Percentiles rank a stretch among this genome's conserved stretches.
Evolutionary conservation across 37 sponge, comb jelly and placozoan species (phyloP).

Genomic region (Geodia barretti): DNA sequence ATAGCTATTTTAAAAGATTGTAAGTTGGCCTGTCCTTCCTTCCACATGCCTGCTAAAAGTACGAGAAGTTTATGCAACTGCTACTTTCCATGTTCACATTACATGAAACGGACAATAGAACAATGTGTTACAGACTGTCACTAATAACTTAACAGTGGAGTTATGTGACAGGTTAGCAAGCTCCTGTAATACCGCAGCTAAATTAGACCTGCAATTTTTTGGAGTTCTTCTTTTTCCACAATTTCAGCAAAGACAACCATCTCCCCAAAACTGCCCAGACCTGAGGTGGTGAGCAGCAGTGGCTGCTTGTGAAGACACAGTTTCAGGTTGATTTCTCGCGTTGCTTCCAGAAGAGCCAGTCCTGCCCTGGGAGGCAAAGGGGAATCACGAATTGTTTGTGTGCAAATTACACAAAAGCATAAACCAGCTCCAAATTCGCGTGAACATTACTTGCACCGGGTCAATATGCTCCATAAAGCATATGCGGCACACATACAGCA

Average conservation of each 20-base stretch:
- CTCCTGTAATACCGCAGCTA: too few species aligned
- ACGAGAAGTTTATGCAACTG: too few species aligned
- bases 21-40: too few species aligned
- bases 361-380: background rate
- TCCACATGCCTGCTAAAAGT: too few species aligned
- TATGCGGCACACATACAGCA: background rate
- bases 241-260: constrained; percentile 23
- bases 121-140: too few species aligned
- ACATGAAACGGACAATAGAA: too few species aligned
- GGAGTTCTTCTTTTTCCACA: constrained; percentile 6
- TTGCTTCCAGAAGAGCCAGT: constrained; percentile 14
- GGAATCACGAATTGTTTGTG: too few species aligned
- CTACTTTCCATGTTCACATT: too few species aligned
- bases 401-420: too few species aligned
- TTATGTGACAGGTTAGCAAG: too few species aligned
- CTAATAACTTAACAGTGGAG: too few species aligned
- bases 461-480: background rate
- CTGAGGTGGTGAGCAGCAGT: constrained; percentile 4
- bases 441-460: background rate
- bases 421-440: background rate
- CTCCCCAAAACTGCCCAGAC: constrained; percentile 2
- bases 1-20: too few species aligned
- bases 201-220: constrained; percentile 16
- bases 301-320: background rate
- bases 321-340: background rate